Evolutionary conservation across 2,888 invertebrate genomes (phyloP), one percentile per base, ranked within the genome.

Genomic region (Auanema sp.): DNA sequence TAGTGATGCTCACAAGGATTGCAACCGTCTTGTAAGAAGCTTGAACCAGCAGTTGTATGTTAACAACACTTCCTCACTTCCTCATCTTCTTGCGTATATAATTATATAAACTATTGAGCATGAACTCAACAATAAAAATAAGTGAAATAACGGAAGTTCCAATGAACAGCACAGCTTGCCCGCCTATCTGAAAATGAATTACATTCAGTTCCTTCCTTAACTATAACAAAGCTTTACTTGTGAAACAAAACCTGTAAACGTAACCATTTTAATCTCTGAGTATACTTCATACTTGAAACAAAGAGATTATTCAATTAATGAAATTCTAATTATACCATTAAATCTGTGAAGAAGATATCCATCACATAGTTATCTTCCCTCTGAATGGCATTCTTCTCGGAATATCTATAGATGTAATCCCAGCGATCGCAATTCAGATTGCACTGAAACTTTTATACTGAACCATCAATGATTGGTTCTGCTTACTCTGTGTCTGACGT

Each of bases 101-200:
- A 33, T 33, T 3, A 33, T 33, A 33, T 33, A 33, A 33, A 33
- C 8, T 33, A 33, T 33, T 33, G 33, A 33, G 33, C 33, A 33
- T 33, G 33, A 33, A 47, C 47, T 47, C 16, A 16, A 55, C 16
- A 16, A 60, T 23, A 33, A 44, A 60, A 40, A 60, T 40, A 25
- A 60, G 44, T 14, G 60, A 60, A 24, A 60, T 49, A n/a, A 60
- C 47, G 1, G 60, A 60, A n/a, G 54, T 54, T 24, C 60, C 60
- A 16, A 60, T 53, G 40, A 54, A 60, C 33, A 60, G 54, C 14
- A 60, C 60, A 6, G 55, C 55, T 25, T 60, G 60, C 5, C 60
- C 60, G 12, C 60, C 60, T 18, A 60, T 55, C 59, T 59, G 51
- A 16, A 59, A 6, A 23, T 50, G n/a, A 47, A 5, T 47, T 6